A percentile compares a stretch with the other conserved stretches of the same genome.
phyloP scores from a whole-genome alignment of 2,797 vertebrate genomes.

The Pyrocephalus nanus region DNA sequence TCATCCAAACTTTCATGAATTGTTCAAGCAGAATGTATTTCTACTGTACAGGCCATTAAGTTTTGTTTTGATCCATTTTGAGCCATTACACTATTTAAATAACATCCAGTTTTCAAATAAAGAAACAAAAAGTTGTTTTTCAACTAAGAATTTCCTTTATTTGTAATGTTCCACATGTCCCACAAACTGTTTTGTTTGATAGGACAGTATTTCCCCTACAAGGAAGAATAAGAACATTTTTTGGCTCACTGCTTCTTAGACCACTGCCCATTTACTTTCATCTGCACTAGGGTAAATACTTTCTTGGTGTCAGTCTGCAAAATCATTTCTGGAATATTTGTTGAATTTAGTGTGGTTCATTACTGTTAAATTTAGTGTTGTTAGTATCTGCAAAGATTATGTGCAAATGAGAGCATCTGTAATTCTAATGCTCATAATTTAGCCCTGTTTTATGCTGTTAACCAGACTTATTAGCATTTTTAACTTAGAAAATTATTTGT shows the following conservation, averaged over 20 bases:
- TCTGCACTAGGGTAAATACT: neutral
- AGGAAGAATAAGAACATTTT: neutral
- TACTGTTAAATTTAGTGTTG: neutral
- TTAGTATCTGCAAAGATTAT: neutral
- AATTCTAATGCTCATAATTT: slow-evolving; percentile 2
- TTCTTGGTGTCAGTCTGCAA: neutral
- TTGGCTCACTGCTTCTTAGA: neutral
- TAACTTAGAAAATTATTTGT: neutral
- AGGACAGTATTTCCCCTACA: neutral
- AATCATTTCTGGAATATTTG: neutral
- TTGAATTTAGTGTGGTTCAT: neutral
- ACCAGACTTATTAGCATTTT: neutral
- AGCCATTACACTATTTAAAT: neutral
- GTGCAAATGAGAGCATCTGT: slow-evolving; percentile 16
- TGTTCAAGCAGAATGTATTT: neutral
- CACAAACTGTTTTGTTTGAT: neutral
- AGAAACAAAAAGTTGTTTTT: neutral
- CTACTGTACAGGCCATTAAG: neutral
- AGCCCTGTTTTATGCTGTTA: neutral
- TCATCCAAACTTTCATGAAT: neutral
- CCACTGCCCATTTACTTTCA: neutral
- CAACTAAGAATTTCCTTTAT: neutral
- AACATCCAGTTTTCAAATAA: neutral
- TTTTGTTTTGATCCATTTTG: neutral
- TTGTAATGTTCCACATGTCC: neutral